These are phyloP conservation scores for Platycheirus rosarum DNA, from an alignment of 2,888 invertebrate species.

Conservation along the genomic window DNA sequence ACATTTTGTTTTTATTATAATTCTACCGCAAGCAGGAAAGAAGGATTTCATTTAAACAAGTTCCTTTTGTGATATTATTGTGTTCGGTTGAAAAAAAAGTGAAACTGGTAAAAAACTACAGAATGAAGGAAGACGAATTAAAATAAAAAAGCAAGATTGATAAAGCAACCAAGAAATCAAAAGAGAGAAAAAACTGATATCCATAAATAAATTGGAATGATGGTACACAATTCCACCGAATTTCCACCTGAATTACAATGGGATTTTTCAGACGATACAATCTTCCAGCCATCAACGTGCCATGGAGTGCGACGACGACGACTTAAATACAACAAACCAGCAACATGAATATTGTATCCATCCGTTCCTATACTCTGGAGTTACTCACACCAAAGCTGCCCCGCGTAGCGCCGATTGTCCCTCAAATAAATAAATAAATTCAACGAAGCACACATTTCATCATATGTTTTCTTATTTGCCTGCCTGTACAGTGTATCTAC, in stretches of 20 bases:
- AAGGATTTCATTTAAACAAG: no score
- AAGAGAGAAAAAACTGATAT: conserved; percentile 71
- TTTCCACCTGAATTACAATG: conserved; percentile 73
- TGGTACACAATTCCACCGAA: conserved; percentile 71
- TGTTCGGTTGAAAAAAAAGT: no score
- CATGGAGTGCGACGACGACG: conserved; percentile 27
- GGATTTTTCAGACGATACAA: conserved; percentile 65
- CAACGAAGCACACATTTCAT: conserved; percentile 61
- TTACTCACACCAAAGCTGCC: conserved; percentile 15
- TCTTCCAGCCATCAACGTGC: conserved; percentile 45
- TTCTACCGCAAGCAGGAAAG: no score
- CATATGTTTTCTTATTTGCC: conserved; percentile 67
- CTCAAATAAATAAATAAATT: conserved; percentile 70
- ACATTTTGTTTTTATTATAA: no score
- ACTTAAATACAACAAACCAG: conserved; percentile 1
- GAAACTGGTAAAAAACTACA: no score
- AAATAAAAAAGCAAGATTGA: no score
- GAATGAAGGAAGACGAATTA: no score
- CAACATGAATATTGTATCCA: no score
- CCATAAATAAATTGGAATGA: conserved; percentile 72
- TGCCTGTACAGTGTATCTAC: no score
- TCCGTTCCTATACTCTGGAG: no score
- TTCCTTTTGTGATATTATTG: no score
- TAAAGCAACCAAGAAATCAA: no score
- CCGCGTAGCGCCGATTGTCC: conserved; percentile 38